Conservation (phyloP, 2,888 invertebrate genomes). For the Hanleya hanleyi region DNA sequence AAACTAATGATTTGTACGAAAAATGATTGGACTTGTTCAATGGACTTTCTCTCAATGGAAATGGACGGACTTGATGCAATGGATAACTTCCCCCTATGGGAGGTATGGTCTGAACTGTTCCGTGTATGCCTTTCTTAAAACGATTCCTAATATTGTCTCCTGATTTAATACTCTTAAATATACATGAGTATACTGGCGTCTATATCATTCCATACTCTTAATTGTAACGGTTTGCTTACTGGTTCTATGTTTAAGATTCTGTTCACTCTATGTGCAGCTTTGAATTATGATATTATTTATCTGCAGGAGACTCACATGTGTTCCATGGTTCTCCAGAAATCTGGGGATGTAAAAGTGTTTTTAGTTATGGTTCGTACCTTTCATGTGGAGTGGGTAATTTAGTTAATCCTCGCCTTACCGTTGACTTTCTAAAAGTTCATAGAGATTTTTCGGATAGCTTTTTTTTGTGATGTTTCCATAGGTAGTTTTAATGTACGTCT, state of each 20-base stretch:
- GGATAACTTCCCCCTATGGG: no score
- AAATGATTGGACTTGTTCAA: no score
- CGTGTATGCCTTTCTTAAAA: no score
- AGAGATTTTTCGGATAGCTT: neutral
- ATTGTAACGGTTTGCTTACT: neutral
- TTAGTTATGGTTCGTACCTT: neutral
- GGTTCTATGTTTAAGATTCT: neutral
- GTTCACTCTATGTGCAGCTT: neutral
- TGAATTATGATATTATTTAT: neutral
- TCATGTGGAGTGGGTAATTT: neutral
- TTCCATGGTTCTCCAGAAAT: neutral
- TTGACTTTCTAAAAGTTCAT: neutral
- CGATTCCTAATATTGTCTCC: no score
- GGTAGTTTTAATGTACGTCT: neutral
- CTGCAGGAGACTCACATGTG: neutral
- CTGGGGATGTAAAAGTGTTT: neutral
- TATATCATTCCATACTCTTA: neutral
- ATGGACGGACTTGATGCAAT: no score
- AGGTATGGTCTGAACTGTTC: no score
- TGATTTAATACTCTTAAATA: no score
- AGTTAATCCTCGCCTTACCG: neutral
- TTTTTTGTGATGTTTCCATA: neutral
- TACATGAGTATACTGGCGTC: no score
- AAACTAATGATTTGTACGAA: no score
- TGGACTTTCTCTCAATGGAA: no score